phyloP scores from a whole-genome alignment of 2,797 vertebrate species.

The Lophius americanus region DNA sequence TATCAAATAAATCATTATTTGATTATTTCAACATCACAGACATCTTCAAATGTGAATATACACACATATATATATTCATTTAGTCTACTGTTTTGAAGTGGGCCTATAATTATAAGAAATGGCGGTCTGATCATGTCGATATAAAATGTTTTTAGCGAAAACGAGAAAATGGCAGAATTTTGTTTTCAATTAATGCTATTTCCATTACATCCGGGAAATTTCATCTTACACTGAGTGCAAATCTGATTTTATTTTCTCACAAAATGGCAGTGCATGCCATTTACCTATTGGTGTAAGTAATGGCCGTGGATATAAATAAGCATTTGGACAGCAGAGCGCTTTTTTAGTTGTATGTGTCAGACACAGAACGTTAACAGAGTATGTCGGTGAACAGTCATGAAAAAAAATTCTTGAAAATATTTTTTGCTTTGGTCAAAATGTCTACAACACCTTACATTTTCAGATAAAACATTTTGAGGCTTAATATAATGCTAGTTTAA shows the following conservation, averaged over 20 bases:
- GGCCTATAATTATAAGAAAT: too few species aligned
- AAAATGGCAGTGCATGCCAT: conserved; percentile 66
- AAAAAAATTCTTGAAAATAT: conserved; percentile 8
- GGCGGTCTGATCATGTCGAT: conserved; percentile 17
- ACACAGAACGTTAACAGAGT: conserved; percentile 57
- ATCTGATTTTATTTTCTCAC: conserved; percentile 60
- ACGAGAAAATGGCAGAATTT: conserved; percentile 15
- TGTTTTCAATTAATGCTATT: conserved; percentile 48
- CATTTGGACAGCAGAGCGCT: conserved; percentile 39
- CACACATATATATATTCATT: too few species aligned
- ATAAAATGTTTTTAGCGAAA: conserved; percentile 32
- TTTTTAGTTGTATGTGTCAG: conserved; percentile 52
- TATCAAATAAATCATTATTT: too few species aligned
- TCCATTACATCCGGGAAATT: conserved; percentile 75
- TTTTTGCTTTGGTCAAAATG: conserved; percentile 16
- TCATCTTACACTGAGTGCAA: conserved; percentile 69
- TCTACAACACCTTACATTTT: background rate
- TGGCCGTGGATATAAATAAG: conserved; percentile 59
- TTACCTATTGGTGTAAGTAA: conserved; percentile 78
- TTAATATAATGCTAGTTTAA: background rate
- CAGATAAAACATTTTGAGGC: background rate
- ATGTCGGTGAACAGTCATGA: conserved; percentile 35
- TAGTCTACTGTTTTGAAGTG: too few species aligned
- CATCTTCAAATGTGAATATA: too few species aligned
- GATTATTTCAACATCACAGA: too few species aligned